These are phyloP conservation scores for Neodiprion fabricii DNA, from an alignment of 1,140 invertebrate genomes.

Conservation along the genomic window DNA sequence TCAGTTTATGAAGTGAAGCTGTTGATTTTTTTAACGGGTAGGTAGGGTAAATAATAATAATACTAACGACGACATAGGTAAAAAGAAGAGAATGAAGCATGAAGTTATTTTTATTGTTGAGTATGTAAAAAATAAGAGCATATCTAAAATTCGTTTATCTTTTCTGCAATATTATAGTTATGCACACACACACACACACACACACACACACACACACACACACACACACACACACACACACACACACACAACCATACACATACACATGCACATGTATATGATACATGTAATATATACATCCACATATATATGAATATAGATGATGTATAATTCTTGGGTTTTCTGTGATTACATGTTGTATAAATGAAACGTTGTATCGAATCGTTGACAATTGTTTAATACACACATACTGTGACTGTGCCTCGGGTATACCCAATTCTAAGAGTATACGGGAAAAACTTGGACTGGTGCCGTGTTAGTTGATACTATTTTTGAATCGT, in stretches of 20 bases:
- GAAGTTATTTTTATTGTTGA: neutral
- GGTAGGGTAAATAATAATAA: neutral
- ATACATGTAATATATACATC: neutral
- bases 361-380: neutral
- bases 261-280: no score
- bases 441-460: neutral
- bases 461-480: neutral
- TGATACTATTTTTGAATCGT: no score
- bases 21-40: neutral
- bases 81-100: neutral
- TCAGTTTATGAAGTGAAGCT: neutral
- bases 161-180: neutral
- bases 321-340: neutral
- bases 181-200: neutral
- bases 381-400: neutral
- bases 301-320: no score
- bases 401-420: conserved; percentile 4
- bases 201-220: no score
- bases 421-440: conserved; percentile 1
- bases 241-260: no score
- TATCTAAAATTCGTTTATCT: neutral
- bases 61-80: no score
- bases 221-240: no score
- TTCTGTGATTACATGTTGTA: neutral
- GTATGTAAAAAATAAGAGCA: neutral